Evolutionary conservation across 2,113 vertebrate genomes (phyloP).

Genomic region (Verasper variegatus): DNA sequence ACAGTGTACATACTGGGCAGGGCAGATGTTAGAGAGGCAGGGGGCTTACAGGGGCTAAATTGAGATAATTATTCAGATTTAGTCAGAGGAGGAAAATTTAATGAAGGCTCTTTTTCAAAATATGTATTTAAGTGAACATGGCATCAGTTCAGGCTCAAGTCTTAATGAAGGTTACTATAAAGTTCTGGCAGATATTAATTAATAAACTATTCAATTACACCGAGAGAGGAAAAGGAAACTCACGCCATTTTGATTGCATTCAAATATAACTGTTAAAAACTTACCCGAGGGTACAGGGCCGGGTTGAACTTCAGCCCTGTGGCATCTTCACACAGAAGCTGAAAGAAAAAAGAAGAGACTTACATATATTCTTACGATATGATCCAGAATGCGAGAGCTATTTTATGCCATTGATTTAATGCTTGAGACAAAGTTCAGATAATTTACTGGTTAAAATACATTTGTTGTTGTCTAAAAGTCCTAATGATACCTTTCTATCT

Average conservation of each 20-base stretch:
- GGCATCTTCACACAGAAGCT: conserved; percentile 95
- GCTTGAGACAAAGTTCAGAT: too few relatives aligned
- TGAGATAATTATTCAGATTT: not conserved
- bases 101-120: not conserved
- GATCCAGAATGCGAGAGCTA: too few relatives aligned
- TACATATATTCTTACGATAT: too few relatives aligned
- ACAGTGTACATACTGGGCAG: conserved; percentile 12
- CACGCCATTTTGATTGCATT: not conserved
- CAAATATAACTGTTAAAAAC: conserved; percentile 41
- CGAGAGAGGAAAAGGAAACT: not conserved
- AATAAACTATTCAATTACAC: too few relatives aligned
- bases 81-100: conserved; percentile 1
- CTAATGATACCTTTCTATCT: too few relatives aligned
- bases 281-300: conserved; percentile 95
- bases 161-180: too few relatives aligned
- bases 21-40: conserved; percentile 16
- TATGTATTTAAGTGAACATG: too few relatives aligned
- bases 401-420: too few relatives aligned
- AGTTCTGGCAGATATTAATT: not conserved
- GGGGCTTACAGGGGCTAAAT: not conserved
- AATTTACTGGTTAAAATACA: too few relatives aligned
- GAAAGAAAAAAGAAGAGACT: conserved; percentile 32
- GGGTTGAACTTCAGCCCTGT: conserved; percentile 94
- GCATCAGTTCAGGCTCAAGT: too few relatives aligned
- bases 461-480: too few relatives aligned